Evolutionary conservation across 1,140 invertebrate species (phyloP).

Genomic region (Ceratina australensis): DNA sequence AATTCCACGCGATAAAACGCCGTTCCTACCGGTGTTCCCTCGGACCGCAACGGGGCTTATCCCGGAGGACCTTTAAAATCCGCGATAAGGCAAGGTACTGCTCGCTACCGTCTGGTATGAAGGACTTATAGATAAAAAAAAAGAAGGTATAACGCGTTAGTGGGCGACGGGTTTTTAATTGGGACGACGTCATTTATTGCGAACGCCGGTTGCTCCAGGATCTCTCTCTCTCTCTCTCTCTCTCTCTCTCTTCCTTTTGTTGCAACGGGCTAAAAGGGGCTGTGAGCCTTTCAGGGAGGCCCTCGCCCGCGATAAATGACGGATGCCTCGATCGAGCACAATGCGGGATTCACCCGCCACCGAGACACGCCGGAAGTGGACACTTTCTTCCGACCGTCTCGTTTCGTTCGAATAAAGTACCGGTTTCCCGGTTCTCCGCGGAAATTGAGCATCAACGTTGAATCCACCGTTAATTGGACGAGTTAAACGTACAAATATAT

Average conservation of each 20-base stretch:
- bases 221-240: constrained; percentile 28
- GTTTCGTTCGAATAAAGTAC: not conserved
- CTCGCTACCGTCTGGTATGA: not conserved
- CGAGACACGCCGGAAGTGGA: constrained; percentile 36
- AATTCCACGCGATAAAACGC: not conserved
- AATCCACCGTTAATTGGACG: not conserved
- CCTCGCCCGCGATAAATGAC: constrained; percentile 41
- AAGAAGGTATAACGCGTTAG: constrained; percentile 49
- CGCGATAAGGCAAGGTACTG: constrained; percentile 24
- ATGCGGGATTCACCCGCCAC: constrained; percentile 41
- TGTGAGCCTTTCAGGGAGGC: constrained; percentile 36
- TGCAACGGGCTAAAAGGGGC: constrained; percentile 29
- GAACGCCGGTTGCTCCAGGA: constrained; percentile 23
- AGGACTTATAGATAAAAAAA: constrained; percentile 60
- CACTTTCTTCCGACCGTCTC: not conserved
- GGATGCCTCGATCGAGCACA: constrained; percentile 40
- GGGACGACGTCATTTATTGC: constrained; percentile 51
- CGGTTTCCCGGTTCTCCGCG: not conserved
- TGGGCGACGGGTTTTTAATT: constrained; percentile 55
- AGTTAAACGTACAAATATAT: too few relatives aligned
- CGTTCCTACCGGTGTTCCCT: constrained; percentile 9
- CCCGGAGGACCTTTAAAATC: constrained; percentile 27
- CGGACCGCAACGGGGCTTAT: not conserved
- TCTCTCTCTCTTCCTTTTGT: constrained; percentile 51
- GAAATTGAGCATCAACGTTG: not conserved